phyloP scores from a whole-genome alignment of 2,113 vertebrate species.

The Chitala chitala region DNA sequence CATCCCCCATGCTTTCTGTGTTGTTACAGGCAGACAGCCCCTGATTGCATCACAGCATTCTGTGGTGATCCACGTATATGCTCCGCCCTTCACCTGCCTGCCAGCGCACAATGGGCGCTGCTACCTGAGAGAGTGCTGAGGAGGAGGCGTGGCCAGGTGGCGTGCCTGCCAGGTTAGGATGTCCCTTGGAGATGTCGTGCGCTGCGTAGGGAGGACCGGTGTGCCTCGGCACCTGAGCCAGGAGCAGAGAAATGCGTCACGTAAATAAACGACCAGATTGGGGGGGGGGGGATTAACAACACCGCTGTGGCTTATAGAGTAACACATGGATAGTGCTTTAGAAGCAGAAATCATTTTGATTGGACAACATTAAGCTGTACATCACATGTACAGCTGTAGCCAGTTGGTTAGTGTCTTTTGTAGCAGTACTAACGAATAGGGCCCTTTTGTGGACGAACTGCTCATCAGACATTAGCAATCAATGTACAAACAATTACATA shows the following conservation, averaged over 20 bases:
- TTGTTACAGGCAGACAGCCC: too few species aligned
- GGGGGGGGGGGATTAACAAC: background rate
- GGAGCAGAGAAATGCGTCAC: background rate
- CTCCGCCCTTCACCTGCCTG: background rate
- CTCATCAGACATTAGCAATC: background rate
- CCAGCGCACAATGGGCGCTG: conserved; percentile 28
- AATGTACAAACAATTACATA: background rate
- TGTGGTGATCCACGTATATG: too few species aligned
- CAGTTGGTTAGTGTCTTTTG: background rate
- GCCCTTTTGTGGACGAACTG: background rate
- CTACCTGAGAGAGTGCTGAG: conserved; percentile 92
- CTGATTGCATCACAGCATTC: too few species aligned
- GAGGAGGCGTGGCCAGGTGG: conserved; percentile 89
- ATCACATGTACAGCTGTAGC: background rate
- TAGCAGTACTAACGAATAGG: background rate
- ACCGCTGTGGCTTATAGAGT: background rate
- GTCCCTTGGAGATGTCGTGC: conserved; percentile 94
- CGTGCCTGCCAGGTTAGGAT: conserved; percentile 83
- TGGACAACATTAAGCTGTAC: background rate
- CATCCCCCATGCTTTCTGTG: too few species aligned
- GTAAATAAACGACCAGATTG: too few species aligned
- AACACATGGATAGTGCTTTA: background rate
- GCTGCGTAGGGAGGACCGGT: conserved; percentile 78
- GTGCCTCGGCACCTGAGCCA: conserved; percentile 80
- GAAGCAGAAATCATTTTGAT: background rate